A percentile compares a stretch with the other conserved stretches of the same genome.
Conservation (phyloP, 2,797 vertebrate species). For the Salmo trutta region DNA sequence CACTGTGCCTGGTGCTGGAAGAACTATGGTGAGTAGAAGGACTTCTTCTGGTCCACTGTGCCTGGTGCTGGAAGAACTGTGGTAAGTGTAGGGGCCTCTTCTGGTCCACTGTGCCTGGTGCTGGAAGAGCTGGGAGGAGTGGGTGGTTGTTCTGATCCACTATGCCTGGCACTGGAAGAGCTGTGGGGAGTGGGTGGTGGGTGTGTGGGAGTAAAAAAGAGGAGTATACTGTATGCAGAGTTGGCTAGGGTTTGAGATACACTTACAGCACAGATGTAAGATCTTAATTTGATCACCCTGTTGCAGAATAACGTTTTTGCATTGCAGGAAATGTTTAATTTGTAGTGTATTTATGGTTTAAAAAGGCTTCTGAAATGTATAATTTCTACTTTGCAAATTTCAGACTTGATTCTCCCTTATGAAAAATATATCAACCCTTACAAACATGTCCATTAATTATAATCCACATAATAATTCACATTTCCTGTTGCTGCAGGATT, state of each 20-base stretch:
- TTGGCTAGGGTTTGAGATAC: background rate
- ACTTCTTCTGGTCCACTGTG: constrained; percentile 97
- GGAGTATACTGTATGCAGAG: background rate
- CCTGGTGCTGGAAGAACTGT: constrained; percentile 89
- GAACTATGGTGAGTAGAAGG: constrained; percentile 81
- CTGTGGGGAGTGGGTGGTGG: constrained; percentile 79
- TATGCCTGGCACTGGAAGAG: constrained; percentile 89
- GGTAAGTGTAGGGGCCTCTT: constrained; percentile 87
- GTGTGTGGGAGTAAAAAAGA: background rate
- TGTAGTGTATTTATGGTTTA: no score
- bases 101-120: constrained; percentile 96
- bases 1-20: constrained; percentile 90
- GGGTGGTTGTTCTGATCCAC: constrained; percentile 98
- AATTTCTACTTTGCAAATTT: no score
- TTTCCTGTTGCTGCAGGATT: no score
- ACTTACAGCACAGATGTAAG: background rate
- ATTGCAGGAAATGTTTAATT: no score
- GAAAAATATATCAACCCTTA: no score
- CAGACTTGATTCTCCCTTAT: no score
- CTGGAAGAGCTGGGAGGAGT: constrained; percentile 88
- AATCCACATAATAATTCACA: no score
- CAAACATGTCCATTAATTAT: no score
- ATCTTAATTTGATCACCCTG: no score
- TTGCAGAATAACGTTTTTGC: no score
- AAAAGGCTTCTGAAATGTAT: no score